Base-by-base conservation (phyloP, 2,797 vertebrate species). In the Capromys pilorides region DNA sequence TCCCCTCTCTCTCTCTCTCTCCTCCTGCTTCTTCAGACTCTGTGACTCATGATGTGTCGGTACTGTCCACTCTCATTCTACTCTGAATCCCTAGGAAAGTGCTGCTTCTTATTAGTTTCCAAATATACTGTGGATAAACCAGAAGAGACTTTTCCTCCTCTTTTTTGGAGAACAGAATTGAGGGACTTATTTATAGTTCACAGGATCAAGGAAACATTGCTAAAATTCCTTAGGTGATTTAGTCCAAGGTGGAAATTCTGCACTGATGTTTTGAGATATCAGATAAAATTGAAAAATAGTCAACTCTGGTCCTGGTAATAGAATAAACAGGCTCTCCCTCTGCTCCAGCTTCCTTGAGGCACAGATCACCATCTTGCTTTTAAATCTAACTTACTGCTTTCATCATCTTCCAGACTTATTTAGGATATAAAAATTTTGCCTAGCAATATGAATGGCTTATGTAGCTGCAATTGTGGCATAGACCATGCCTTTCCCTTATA, bases 381-480 rank as follows among this genome's bases (percentile, higher is more conserved):
- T 94, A 97, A 96, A 96, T 96, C 95, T 95, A 80, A 88, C 81
- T 91, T 94, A 80, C 91, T 85, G 83, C 14, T 93, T 92, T 97
- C 89, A 78, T 96, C 97, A 92, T 86, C 96, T 97, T 79, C 45
- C 96, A 96, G 75, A 97, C 96, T 97, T 97, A 96, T 95, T 95
- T 96, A 88, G 62, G 77, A 94, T 93, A 41, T 95, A 95, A 97
- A 97, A 97, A 26, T 0, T 97, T 98, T 98, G 64, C 92, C 64
- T 95, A 88, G 96, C 97, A 93, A 83, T 93, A 79, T 95, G 97
- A 96, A 96, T 98, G 97, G 96, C 97, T 98, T 97, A 94, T 91
- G 97, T 95, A 95, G 97, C 97, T 97, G 61, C 57, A 7, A 0
- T 0, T 1, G 71, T 89, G 83, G 93, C 94, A 73, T 89, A 88